Base-by-base conservation (phyloP, 1,140 invertebrate genomes). In the Drosophila leontia region DNA sequence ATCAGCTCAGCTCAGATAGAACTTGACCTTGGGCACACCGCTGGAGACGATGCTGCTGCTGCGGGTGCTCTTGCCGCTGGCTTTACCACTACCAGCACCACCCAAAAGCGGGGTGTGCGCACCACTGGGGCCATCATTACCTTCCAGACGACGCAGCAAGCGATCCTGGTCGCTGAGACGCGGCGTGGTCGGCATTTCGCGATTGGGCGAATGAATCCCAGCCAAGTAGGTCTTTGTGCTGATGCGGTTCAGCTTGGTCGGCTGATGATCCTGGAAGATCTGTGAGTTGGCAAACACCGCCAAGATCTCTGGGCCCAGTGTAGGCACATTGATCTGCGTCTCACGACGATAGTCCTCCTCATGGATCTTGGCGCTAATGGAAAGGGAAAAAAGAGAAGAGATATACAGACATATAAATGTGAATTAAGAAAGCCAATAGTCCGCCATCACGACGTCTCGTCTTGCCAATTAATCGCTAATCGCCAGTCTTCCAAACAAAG, bases 261-360 rank as follows among this genome's bases (percentile, higher is more conserved):
- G 92, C 51, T 92, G 91, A 79, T 92, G 91, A 48, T 93, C 92
- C 60, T 92, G 82, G 69, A 93, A 93, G 55, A 93, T 93, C 65
- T 93, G 92, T 34, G 92, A 93, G 32, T 92, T 93, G 32, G 92
- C 91, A 58, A 93, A 93, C 11, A 93, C 92, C 0, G 91, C 91
- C 58, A 93, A 32, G 50, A 92, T 93, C 64, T 93, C 92, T 0
- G 92, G 92, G 0, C 92, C 92, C 41, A 93, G 39, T 56, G 83
- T 93, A 13, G 92, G 91, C 26, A 92, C 92, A 69, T 91, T 93
- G 56, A 90, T 92, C 61, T 92, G 88, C 7, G 91, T 93, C 78
- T 91, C 92, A 9, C 92, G 91, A 7, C 91, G 80, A 75, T 91
- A 92, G 58, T 92, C 92, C 65, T 92, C 92, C 68, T 93, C 92